These are phyloP conservation scores for Dipodomys ordii DNA, from an alignment of 2,113 vertebrate species.

Conservation along the genomic window DNA sequence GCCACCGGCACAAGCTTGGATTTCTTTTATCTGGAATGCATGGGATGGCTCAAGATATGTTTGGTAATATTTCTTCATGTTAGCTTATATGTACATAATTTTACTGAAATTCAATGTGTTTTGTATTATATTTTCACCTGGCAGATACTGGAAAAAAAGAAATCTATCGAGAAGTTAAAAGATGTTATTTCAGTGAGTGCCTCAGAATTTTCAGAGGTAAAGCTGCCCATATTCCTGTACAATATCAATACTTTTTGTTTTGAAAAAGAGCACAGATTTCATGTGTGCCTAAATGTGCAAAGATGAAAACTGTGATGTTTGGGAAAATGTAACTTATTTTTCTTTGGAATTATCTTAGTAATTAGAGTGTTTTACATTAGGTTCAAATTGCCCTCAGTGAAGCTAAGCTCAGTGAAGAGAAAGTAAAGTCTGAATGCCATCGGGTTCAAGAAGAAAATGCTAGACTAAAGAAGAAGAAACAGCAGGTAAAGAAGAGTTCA, in stretches of 20 bases:
- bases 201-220: constrained; percentile 94
- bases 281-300: not conserved
- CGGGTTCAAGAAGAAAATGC: constrained; percentile 91
- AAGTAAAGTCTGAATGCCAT: constrained; percentile 90
- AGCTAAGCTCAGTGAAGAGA: constrained; percentile 94
- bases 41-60: not conserved
- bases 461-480: constrained; percentile 92
- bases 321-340: not conserved
- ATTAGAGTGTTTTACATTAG: constrained; percentile 81
- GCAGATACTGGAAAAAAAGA: constrained; percentile 92
- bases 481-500: constrained; percentile 85
- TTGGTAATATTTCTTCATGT: constrained; percentile 4
- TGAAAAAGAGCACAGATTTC: not conserved
- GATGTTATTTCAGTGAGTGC: constrained; percentile 89
- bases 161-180: constrained; percentile 92
- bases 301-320: not conserved
- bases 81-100: not conserved
- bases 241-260: not conserved
- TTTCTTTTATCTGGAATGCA: not conserved
- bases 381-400: constrained; percentile 93
- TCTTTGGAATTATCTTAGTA: constrained; percentile 9
- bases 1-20: no score
- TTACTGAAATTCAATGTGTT: not conserved
- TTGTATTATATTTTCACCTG: constrained; percentile 52
- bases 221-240: not conserved